Evolutionary conservation across 2,888 invertebrate species (phyloP), one percentile per base, ranked within the genome.

Genomic region (Dolichomitus sp.): DNA sequence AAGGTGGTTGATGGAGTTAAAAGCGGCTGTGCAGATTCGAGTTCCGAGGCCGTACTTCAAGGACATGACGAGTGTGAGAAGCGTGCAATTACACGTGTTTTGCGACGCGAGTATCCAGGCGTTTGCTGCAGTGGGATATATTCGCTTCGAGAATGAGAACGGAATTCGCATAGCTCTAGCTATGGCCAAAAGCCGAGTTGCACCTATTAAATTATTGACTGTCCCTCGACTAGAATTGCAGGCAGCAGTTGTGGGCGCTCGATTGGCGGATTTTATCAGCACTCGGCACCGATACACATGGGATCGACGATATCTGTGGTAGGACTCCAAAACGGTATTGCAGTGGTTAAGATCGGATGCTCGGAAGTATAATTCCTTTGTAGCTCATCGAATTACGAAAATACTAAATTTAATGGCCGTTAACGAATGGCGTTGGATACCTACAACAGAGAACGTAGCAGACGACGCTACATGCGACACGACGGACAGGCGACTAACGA

Each of bases 11-110:
- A 27, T 66, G 37, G 75, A 87, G 0, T 63, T 88, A 19, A 40
- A 33, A 33, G 12, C 30, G 19, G 33, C 66, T 2, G 37, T 23
- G n/a, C 2, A 69, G 17, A 23, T 59, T 5, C n/a, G 45, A 23
- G 50, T 73, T 86, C 87, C 72, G 86, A 87, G 59, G 85, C 88
- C 68, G 81, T 86, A 80, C 27, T 69, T 23, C 80, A 84, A n/a
- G 81, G 83, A 79, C 75, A 78, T 9, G 68, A 81, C 27, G 77
- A 81, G 12, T 63, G 70, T 4, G 85, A 85, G 40, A 9, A 11
- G 40, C 0, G 23, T 37, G 11, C 59, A 87, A 52, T 68, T 85
- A 11, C 83, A 86, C 19, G 57, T 82, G 0, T 84, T 85, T 40
- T 77, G 84, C 40, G 83, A 86, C 37, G 81, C 85, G 0, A 82